phyloP scores from a whole-genome alignment of 2,888 invertebrate genomes.

The Hypsopygia costalis region DNA sequence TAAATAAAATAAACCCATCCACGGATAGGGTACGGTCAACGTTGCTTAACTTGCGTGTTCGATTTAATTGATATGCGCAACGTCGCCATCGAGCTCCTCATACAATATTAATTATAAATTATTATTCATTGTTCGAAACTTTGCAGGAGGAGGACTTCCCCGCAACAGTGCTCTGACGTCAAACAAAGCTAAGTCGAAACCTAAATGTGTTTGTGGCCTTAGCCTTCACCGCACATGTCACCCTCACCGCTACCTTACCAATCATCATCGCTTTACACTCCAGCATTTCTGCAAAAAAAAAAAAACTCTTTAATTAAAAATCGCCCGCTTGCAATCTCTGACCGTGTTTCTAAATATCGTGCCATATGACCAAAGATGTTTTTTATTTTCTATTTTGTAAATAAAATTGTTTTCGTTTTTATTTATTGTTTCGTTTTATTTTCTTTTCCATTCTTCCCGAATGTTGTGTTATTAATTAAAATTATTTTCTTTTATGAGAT shows the following conservation, averaged over 20 bases:
- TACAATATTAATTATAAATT: too few species aligned
- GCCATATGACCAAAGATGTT: constrained; percentile 45
- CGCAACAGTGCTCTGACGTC: constrained; percentile 68
- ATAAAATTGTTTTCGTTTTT: constrained; percentile 42
- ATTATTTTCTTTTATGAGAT: constrained; percentile 16
- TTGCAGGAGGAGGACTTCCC: constrained; percentile 75
- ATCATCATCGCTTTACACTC: constrained; percentile 59
- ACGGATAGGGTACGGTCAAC: too few species aligned
- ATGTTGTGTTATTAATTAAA: constrained; percentile 17
- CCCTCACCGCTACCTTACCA: constrained; percentile 72
- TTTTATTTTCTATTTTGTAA: constrained; percentile 45
- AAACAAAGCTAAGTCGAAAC: constrained; percentile 70
- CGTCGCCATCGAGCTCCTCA: too few species aligned
- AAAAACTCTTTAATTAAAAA: constrained; percentile 29
- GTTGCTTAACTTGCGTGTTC: too few species aligned
- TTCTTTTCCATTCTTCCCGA: constrained; percentile 29
- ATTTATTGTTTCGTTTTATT: constrained; percentile 29
- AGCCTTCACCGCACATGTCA: constrained; percentile 58
- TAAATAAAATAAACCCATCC: too few species aligned
- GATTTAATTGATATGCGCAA: too few species aligned
- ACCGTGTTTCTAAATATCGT: constrained; percentile 26
- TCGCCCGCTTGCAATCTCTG: constrained; percentile 46
- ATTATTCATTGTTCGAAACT: not conserved
- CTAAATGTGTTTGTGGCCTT: constrained; percentile 67
- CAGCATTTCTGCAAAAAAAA: constrained; percentile 42